These are phyloP conservation scores for Dasysyrphus tricinctus DNA, from an alignment of 2,888 invertebrate species.

Conservation along the genomic window DNA sequence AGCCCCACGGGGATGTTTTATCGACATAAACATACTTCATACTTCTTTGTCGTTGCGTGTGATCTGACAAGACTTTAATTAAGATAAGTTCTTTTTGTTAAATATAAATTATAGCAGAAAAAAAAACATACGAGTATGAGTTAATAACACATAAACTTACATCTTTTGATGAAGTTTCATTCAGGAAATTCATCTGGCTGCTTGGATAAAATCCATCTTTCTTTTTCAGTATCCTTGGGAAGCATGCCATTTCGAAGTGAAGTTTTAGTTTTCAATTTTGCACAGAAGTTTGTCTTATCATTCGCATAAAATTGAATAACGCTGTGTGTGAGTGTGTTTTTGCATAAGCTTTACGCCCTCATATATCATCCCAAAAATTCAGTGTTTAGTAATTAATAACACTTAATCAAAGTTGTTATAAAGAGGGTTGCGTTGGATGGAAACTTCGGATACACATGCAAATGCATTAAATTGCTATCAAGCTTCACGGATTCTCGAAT, in stretches of 20 bases:
- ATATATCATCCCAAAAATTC: constrained; percentile 5
- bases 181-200: constrained; percentile 7
- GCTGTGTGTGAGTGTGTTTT: neutral
- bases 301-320: constrained; percentile 1
- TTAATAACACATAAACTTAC: neutral
- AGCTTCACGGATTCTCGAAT: constrained; percentile 8
- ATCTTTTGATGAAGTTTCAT: constrained; percentile 6
- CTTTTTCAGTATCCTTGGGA: constrained; percentile 56
- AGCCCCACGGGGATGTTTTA: constrained; percentile 8
- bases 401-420: constrained; percentile 1
- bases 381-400: constrained; percentile 8
- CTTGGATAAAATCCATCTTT: constrained; percentile 65
- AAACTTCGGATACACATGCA: neutral
- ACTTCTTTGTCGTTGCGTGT: neutral
- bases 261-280: constrained; percentile 25
- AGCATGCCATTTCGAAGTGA: constrained; percentile 64
- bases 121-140: neutral
- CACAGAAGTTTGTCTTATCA: neutral
- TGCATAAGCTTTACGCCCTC: neutral
- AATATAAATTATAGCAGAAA: neutral
- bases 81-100: constrained; percentile 9
- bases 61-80: neutral
- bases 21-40: neutral
- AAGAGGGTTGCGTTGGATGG: neutral
- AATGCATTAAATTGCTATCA: neutral